phyloP scores from a whole-genome alignment of 1,140 invertebrate genomes.

The Bursaphelenchus mucronatus region DNA sequence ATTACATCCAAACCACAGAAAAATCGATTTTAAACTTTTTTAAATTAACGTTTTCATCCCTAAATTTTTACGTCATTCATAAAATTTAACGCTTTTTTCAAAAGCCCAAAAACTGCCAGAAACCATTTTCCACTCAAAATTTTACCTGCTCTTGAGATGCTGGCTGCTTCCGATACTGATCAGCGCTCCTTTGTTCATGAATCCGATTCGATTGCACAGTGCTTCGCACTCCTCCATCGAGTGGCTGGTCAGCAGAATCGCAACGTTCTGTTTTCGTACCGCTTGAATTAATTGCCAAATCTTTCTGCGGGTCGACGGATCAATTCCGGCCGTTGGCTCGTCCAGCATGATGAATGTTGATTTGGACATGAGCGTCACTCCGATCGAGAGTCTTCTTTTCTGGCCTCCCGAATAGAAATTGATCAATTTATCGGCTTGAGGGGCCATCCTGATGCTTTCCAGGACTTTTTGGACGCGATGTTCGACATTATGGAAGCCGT shows the following conservation, averaged over 20 bases:
- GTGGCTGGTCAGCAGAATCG: conserved; percentile 56
- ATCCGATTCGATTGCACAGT: conserved; percentile 70
- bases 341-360: conserved; percentile 44
- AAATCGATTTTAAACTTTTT: no score
- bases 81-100: no score
- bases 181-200: conserved; percentile 79
- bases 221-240: conserved; percentile 61
- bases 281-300: conserved; percentile 64
- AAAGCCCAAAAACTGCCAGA: neutral
- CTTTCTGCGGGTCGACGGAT: conserved; percentile 65
- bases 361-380: conserved; percentile 39
- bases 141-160: conserved; percentile 66
- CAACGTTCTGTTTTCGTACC: conserved; percentile 35
- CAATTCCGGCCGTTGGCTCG: conserved; percentile 61
- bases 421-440: conserved; percentile 36
- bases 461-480: conserved; percentile 37
- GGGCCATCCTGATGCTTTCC: conserved; percentile 26
- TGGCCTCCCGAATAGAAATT: conserved; percentile 64
- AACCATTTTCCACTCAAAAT: no score
- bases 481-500: conserved; percentile 36
- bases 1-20: no score
- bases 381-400: conserved; percentile 44
- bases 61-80: no score
- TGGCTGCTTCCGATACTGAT: conserved; percentile 71
- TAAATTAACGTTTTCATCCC: no score